phyloP scores from a whole-genome alignment of 2,888 invertebrate genomes.

The Nephrotoma guestfalica region DNA sequence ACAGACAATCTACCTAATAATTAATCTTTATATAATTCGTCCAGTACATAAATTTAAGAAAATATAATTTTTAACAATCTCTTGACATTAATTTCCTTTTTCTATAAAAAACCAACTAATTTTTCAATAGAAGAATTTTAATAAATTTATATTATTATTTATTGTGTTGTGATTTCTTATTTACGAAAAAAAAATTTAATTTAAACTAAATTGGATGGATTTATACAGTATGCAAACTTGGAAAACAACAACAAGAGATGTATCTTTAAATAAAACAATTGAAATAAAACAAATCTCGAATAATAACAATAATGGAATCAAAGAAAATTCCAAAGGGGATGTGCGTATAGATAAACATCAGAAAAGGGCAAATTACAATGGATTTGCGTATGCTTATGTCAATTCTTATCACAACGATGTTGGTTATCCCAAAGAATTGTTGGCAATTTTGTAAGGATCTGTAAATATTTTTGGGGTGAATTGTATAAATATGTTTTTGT shows the following conservation, averaged over 20 bases:
- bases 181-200: background rate
- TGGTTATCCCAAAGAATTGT: background rate
- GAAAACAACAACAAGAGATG: background rate
- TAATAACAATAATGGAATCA: background rate
- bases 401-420: background rate
- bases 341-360: background rate
- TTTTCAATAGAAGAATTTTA: background rate
- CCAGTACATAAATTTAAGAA: background rate
- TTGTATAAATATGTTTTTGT: background rate
- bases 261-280: background rate
- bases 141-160: background rate
- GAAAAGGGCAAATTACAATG: background rate
- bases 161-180: background rate
- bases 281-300: background rate
- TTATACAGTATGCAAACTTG: background rate
- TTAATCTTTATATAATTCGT: background rate
- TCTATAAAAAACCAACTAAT: background rate
- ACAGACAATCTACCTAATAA: background rate
- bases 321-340: background rate
- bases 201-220: background rate
- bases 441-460: background rate
- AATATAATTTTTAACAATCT: background rate
- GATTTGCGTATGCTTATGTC: background rate
- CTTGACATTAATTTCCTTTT: background rate
- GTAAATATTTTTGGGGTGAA: background rate